Evolutionary conservation across 1,140 invertebrate genomes (phyloP).

Genomic region (Drosophila bocki): DNA sequence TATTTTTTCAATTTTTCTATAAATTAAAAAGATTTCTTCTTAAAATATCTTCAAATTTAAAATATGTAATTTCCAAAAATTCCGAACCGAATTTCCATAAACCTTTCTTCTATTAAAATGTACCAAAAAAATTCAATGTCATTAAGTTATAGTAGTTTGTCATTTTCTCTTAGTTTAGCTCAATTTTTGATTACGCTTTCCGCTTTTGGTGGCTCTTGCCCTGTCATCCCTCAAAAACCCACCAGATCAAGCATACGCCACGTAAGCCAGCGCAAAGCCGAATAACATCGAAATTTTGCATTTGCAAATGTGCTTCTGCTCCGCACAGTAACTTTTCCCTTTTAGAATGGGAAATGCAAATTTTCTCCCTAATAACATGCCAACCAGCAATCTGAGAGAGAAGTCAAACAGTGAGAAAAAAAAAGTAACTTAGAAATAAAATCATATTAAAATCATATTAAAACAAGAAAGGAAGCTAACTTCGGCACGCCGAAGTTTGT

Average conservation of each 20-base stretch:
- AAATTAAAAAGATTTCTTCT: neutral
- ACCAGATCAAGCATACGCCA: slow-evolving; percentile 38
- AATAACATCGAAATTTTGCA: slow-evolving; percentile 44
- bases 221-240: slow-evolving; percentile 11
- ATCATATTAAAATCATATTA: too few species aligned
- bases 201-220: neutral
- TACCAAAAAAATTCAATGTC: neutral
- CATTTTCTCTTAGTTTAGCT: neutral
- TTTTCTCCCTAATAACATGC: slow-evolving; percentile 42
- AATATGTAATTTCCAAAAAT: neutral
- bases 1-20: neutral
- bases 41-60: neutral
- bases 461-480: too few species aligned
- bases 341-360: slow-evolving; percentile 34
- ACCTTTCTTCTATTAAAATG: neutral
- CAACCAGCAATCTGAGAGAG: slow-evolving; percentile 29
- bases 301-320: slow-evolving; percentile 33
- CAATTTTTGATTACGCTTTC: neutral
- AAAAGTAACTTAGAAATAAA: too few species aligned
- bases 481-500: too few species aligned
- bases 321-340: slow-evolving; percentile 9
- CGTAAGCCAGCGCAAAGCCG: slow-evolving; percentile 20
- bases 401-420: slow-evolving; percentile 7
- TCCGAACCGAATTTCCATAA: neutral
- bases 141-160: neutral